Percentiles rank a stretch among this genome's conserved stretches.
phyloP scores from a whole-genome alignment of 2,113 vertebrate species.

The Triplophysa tibetana region DNA sequence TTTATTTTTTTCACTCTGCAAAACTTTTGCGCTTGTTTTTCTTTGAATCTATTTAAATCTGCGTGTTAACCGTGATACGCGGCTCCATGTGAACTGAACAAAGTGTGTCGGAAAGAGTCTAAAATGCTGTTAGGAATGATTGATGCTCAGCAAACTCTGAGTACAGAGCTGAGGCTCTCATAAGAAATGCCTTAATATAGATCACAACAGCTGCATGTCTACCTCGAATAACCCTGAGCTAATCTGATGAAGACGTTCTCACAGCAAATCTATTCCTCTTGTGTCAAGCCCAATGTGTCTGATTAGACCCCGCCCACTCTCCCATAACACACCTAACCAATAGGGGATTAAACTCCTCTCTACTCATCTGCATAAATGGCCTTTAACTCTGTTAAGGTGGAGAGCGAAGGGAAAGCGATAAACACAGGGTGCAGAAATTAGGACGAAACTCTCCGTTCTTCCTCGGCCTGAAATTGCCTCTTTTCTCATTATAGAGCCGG shows the following conservation, averaged over 20 bases:
- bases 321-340: not conserved
- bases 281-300: slow-evolving; percentile 24
- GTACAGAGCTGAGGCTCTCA: slow-evolving; percentile 27
- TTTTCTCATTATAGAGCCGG: slow-evolving; percentile 53
- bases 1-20: slow-evolving; percentile 2
- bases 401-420: slow-evolving; percentile 11
- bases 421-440: slow-evolving; percentile 37
- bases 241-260: slow-evolving; percentile 31
- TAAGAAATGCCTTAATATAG: slow-evolving; percentile 42
- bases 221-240: slow-evolving; percentile 29
- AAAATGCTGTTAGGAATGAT: slow-evolving; percentile 43
- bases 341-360: slow-evolving; percentile 17
- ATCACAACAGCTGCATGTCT: slow-evolving; percentile 28
- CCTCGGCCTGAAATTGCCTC: slow-evolving; percentile 2
- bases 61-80: not conserved
- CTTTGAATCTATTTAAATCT: slow-evolving; percentile 21
- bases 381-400: slow-evolving; percentile 41
- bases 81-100: slow-evolving; percentile 13
- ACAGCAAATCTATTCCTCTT: slow-evolving; percentile 10
- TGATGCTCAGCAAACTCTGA: slow-evolving; percentile 36
- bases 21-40: slow-evolving; percentile 22
- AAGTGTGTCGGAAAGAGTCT: slow-evolving; percentile 5
- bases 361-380: slow-evolving; percentile 32
- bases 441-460: slow-evolving; percentile 24
- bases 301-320: slow-evolving; percentile 26